Evolutionary conservation across 2,113 vertebrate genomes (phyloP), one percentile per base, ranked within the genome.

Genomic region (Chlorodrepanis virens): DNA sequence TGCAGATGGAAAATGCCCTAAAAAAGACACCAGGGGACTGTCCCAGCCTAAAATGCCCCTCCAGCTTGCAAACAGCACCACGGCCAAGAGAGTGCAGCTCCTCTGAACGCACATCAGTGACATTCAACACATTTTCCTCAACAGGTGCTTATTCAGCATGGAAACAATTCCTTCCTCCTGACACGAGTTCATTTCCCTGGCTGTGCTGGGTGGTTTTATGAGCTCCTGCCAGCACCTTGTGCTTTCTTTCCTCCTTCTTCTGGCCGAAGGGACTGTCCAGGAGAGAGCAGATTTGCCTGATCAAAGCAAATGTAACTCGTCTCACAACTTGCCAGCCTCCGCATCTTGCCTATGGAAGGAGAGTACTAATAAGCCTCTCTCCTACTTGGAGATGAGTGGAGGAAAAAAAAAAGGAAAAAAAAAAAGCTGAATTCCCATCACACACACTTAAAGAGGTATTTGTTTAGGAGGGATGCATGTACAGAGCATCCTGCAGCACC

Each of bases 381-480:
- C 77, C 57, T 70, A 54, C 77, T 90, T 75, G 68, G 27, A 85
- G 67, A 56, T 3, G 12, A 91, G n/a, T 14, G 71, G 25, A 25
- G 45, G 28, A 52, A 54, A 37, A 39, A 64, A 15, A 14, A 31
- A 28, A 16, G 5, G 6, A 1, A 6, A 17, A 22, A 52, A 33
- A 47, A 50, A 42, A 40, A 59, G 14, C 79, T 90, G 75, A 77
- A 88, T 95, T 94, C 90, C 83, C 93, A 40, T 86, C 85, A 91
- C 15, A 76, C 53, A 68, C 65, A 68, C 72, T 96, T 95, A 80
- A 83, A 91, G 95, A 89, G 82, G 63, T 87, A 61, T 97, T 97
- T 97, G 83, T 95, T 97, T 96, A 78, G 87, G 76, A 95, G 82
- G 63, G 94, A 93, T 86, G 65, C 14, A 1, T 57, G 86, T 21